A percentile compares a stretch with the other conserved stretches of the same genome.
Evolutionary conservation across 23 tunicate species (phyloP).

Genomic region (Aplidium turbinatum): DNA sequence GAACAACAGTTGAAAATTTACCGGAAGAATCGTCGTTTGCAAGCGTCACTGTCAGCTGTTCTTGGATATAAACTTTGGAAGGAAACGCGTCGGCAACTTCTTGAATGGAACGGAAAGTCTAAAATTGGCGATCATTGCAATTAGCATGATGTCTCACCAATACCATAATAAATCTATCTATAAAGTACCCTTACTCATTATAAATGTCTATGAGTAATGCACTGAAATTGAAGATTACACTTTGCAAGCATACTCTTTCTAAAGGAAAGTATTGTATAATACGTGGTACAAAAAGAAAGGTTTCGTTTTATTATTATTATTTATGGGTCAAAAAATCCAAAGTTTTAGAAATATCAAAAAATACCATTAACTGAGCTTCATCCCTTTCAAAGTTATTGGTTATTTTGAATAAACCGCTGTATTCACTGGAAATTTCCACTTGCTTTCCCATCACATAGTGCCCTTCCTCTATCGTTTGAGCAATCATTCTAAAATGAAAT

Average conservation of each 20-base stretch:
- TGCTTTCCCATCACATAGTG: conserved; percentile 77
- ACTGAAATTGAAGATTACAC: too few relatives aligned
- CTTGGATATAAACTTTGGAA: conserved; percentile 59
- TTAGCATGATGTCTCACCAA: too few relatives aligned
- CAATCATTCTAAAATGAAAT: conserved; percentile 38
- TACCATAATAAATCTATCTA: too few relatives aligned
- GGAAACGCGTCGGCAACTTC: conserved; percentile 63
- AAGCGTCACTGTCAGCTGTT: conserved; percentile 25
- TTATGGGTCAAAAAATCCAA: too few relatives aligned
- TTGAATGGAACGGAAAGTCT: conserved; percentile 62
- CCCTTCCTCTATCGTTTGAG: conserved; percentile 67
- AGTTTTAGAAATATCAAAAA: too few relatives aligned
- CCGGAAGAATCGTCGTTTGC: conserved; percentile 10
- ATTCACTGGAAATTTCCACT: conserved; percentile 59
- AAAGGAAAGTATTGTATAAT: too few relatives aligned
- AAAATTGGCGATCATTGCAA: too few relatives aligned
- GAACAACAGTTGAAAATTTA: conserved; percentile 14
- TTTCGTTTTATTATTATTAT: too few relatives aligned
- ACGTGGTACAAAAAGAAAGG: too few relatives aligned
- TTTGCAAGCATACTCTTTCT: too few relatives aligned
- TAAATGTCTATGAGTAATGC: too few relatives aligned
- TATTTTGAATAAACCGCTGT: conserved; percentile 32
- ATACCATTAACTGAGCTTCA: conserved; percentile 46
- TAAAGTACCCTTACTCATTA: too few relatives aligned
- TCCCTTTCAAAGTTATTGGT: conserved; percentile 46